Evolutionary conservation across 2,113 vertebrate species (phyloP), one percentile per base, ranked within the genome.

Genomic region (Pseudorectes ferrugineus): DNA sequence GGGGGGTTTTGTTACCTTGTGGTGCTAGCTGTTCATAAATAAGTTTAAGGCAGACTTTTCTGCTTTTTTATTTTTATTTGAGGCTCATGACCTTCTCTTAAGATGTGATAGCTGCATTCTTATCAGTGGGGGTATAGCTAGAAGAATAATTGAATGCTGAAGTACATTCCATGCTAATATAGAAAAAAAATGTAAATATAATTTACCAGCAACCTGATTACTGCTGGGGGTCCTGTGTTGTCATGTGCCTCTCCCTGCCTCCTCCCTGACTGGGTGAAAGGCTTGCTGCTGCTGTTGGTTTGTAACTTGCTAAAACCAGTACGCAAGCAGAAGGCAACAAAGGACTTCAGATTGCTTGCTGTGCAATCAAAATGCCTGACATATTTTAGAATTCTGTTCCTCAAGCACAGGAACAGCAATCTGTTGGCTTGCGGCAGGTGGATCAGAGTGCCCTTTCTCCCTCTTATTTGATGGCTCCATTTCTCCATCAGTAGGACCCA

Each of bases 291-390:
- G 45, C 18, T 29, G 19, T 14, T 66, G 59, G 2, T 38, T 87
- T 92, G 62, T 76, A 54, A 63, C 52, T 85, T 88, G 42, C 59
- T 81, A 72, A 85, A 90, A 45, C 9, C 31, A 78, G 48, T 45
- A 16, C 18, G 26, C 28, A 55, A 66, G 80, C 33, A 93, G 82
- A 88, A 85, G 45, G 25, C 58, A 80, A 80, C 38, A 45, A 92
- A 76, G 35, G 35, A 49, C 78, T 93, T 88, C 11, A 65, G 74
- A 45, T 2, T 68, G 15, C 52, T 82, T 61, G 67, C 74, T 89
- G 74, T 76, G 88, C 67, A 61, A 45, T 68, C 71, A 57, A 78
- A 76, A 93, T 85, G 71, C 82, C 74, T 79, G 66, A 31, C 42
- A 52, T 82, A 79, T 49, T 72, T 90, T 54, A 74, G 25, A 42